phyloP scores from a whole-genome alignment of 1,140 invertebrate genomes.

The Himalopsyche phryganea region DNA sequence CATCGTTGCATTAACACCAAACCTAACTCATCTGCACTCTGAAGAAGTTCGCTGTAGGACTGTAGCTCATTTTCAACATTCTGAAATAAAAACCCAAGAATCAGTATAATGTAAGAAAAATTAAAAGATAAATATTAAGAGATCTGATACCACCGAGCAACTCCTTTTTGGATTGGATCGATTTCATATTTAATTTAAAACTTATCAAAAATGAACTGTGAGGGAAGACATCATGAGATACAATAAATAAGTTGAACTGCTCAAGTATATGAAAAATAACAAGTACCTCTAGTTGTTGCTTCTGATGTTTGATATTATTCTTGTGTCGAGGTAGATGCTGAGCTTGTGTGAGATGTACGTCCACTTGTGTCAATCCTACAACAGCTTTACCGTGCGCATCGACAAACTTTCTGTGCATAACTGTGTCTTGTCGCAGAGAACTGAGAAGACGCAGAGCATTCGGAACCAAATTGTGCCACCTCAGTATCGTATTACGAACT shows the following conservation, averaged over 20 bases:
- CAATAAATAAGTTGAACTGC: too few relatives aligned
- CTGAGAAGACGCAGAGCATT: slow-evolving; percentile 39
- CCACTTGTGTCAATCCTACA: slow-evolving; percentile 64
- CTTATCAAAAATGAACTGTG: too few relatives aligned
- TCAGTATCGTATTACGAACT: slow-evolving; percentile 53
- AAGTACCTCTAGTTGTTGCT: slow-evolving; percentile 45
- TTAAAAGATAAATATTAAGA: neutral
- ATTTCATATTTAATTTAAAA: too few relatives aligned
- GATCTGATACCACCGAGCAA: too few relatives aligned
- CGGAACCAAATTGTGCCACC: slow-evolving; percentile 57
- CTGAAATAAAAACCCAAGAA: slow-evolving; percentile 34
- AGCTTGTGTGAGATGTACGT: slow-evolving; percentile 65
- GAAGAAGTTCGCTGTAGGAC: slow-evolving; percentile 46
- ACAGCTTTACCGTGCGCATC: slow-evolving; percentile 66
- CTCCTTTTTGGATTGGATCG: too few relatives aligned
- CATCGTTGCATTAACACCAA: slow-evolving; percentile 57
- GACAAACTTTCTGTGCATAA: slow-evolving; percentile 63
- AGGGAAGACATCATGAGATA: too few relatives aligned
- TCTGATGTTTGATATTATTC: slow-evolving; percentile 44
- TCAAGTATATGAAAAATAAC: neutral
- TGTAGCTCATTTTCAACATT: slow-evolving; percentile 58
- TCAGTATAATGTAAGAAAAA: neutral
- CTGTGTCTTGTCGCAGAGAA: slow-evolving; percentile 34
- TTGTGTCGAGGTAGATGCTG: slow-evolving; percentile 57
- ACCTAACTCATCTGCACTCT: slow-evolving; percentile 56